Conservation (phyloP, 2,888 invertebrate species). For the Drosophila heteroneura region DNA sequence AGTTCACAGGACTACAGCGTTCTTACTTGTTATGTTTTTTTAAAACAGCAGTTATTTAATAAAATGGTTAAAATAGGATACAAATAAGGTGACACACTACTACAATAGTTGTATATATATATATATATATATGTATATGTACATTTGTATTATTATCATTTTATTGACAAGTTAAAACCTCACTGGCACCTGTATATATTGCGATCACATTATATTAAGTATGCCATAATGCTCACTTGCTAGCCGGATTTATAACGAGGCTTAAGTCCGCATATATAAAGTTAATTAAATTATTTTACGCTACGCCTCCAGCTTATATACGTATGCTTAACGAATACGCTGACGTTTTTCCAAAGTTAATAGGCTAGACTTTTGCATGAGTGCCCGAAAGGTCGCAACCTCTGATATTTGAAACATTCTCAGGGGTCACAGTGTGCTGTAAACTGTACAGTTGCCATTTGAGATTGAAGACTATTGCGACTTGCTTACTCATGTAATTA, state of each 20-base stretch:
- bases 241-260: slow-evolving; percentile 36
- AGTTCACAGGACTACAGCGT: background rate
- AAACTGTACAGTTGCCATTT: background rate
- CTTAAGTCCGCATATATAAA: slow-evolving; percentile 20
- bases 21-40: background rate
- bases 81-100: too few species aligned
- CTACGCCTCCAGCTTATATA: slow-evolving; percentile 19
- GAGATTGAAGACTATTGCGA: too few species aligned
- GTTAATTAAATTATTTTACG: slow-evolving; percentile 54
- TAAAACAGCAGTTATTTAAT: background rate
- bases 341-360: slow-evolving; percentile 30
- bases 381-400: slow-evolving; percentile 27
- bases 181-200: background rate
- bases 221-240: slow-evolving; percentile 6
- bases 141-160: background rate
- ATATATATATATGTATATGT: too few species aligned
- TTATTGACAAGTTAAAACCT: background rate
- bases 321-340: background rate
- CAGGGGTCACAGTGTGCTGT: slow-evolving; percentile 22
- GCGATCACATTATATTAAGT: background rate
- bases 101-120: background rate
- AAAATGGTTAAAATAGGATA: background rate
- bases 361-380: slow-evolving; percentile 39
- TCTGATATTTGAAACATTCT: slow-evolving; percentile 6
- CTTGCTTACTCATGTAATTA: background rate